These are phyloP conservation scores for Sinocyclocheilus rhinocerous DNA, from an alignment of 2,113 vertebrate genomes.

Conservation along the genomic window DNA sequence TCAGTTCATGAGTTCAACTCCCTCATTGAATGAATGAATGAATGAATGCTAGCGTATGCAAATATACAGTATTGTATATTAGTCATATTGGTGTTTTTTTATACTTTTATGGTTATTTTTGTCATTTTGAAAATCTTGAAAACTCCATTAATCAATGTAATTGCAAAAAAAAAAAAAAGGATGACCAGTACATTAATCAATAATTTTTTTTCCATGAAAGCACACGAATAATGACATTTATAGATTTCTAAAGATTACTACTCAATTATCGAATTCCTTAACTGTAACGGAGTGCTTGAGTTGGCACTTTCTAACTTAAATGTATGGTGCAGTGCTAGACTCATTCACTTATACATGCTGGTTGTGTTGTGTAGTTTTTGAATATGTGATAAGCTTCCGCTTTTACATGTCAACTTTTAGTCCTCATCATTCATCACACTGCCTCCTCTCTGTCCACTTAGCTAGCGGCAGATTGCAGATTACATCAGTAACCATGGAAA, in stretches of 20 bases:
- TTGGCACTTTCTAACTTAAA: not conserved
- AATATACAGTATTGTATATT: too few relatives aligned
- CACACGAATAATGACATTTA: too few relatives aligned
- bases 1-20: not conserved
- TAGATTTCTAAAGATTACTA: not conserved
- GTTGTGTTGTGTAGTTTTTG: constrained; percentile 14
- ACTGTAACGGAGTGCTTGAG: not conserved
- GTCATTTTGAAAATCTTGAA: not conserved
- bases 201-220: too few relatives aligned
- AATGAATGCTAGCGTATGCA: not conserved
- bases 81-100: too few relatives aligned
- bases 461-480: constrained; percentile 44
- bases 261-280: not conserved
- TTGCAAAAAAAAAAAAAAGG: not conserved
- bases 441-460: constrained; percentile 30
- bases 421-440: constrained; percentile 43
- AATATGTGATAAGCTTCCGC: constrained; percentile 40
- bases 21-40: not conserved
- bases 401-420: constrained; percentile 46
- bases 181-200: too few relatives aligned
- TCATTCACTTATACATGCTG: constrained; percentile 23
- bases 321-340: constrained; percentile 14
- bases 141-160: not conserved
- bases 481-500: constrained; percentile 53
- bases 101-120: not conserved